These are phyloP conservation scores for Listrodromus nycthemerus DNA, from an alignment of 2,888 invertebrate genomes.

Conservation along the genomic window DNA sequence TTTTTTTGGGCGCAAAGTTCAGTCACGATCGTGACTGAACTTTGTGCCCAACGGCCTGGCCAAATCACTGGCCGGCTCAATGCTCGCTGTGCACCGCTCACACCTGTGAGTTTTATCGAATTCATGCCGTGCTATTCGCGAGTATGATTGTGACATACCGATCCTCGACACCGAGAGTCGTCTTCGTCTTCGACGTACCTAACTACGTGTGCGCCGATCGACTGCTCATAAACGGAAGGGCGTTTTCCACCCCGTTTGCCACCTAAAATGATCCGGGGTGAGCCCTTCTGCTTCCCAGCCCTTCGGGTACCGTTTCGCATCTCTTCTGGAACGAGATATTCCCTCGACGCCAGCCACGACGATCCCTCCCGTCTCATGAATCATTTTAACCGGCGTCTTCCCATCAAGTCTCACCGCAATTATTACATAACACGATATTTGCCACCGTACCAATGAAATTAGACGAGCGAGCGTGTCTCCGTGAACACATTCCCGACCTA, in stretches of 20 bases:
- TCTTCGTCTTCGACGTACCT: conserved; percentile 15
- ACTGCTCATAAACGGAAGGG: background rate
- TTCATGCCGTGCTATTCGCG: conserved; percentile 39
- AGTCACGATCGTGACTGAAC: too few relatives aligned
- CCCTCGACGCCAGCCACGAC: conserved; percentile 21
- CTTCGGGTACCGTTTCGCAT: background rate
- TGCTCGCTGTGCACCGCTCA: too few relatives aligned
- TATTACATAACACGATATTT: conserved; percentile 34
- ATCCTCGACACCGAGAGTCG: conserved; percentile 25
- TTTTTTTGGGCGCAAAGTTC: too few relatives aligned
- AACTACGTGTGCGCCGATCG: background rate
- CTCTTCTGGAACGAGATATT: background rate
- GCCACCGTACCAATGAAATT: conserved; percentile 54
- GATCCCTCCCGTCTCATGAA: conserved; percentile 52
- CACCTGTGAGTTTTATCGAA: background rate
- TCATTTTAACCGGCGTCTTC: conserved; percentile 48
- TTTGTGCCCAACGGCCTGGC: too few relatives aligned
- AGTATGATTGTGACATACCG: conserved; percentile 17
- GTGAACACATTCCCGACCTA: conserved; percentile 55
- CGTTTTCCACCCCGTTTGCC: background rate
- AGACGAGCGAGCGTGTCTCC: conserved; percentile 26
- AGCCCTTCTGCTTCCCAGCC: background rate
- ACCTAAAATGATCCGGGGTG: background rate
- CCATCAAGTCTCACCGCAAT: conserved; percentile 52
- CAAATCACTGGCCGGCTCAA: too few relatives aligned